These are phyloP conservation scores for Eurosta solidaginis DNA, from an alignment of 1,140 invertebrate species.

Conservation along the genomic window DNA sequence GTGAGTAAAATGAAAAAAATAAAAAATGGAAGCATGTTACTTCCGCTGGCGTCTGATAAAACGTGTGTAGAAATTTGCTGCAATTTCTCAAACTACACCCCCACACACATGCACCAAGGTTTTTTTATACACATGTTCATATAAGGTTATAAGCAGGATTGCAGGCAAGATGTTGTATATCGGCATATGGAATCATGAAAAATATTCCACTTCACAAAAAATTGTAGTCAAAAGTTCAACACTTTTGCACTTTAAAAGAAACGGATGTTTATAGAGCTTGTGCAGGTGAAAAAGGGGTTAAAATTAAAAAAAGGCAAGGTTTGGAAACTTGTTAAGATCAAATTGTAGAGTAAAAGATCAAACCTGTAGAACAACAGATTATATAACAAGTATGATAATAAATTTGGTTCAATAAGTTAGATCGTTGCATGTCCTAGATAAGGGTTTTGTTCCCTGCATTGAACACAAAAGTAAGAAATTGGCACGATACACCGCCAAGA, in stretches of 20 bases:
- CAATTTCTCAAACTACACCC: conserved; percentile 18
- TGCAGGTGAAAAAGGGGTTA: background rate
- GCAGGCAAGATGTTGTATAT: background rate
- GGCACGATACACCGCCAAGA: too few species aligned
- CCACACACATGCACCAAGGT: background rate
- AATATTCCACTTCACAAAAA: background rate
- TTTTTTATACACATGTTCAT: background rate
- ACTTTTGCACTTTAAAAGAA: background rate
- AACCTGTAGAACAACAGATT: too few species aligned
- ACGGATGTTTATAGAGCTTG: background rate
- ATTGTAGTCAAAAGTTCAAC: conserved; percentile 10
- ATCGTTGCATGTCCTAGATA: too few species aligned
- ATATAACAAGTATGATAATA: too few species aligned
- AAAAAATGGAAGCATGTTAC: background rate
- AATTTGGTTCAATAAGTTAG: too few species aligned
- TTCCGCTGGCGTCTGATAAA: conserved; percentile 19
- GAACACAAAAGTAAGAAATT: too few species aligned
- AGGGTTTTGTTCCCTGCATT: too few species aligned
- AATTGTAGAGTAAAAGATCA: too few species aligned
- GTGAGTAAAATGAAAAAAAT: background rate
- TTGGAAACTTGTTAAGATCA: too few species aligned
- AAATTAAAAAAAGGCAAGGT: background rate
- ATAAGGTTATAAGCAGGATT: background rate
- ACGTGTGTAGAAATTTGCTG: background rate
- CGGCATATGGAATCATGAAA: background rate